Percentiles rank a stretch among this genome's conserved stretches.
These are phyloP conservation scores for Lophochroa leadbeateri DNA, from an alignment of 2,113 vertebrate species.

Conservation along the genomic window DNA sequence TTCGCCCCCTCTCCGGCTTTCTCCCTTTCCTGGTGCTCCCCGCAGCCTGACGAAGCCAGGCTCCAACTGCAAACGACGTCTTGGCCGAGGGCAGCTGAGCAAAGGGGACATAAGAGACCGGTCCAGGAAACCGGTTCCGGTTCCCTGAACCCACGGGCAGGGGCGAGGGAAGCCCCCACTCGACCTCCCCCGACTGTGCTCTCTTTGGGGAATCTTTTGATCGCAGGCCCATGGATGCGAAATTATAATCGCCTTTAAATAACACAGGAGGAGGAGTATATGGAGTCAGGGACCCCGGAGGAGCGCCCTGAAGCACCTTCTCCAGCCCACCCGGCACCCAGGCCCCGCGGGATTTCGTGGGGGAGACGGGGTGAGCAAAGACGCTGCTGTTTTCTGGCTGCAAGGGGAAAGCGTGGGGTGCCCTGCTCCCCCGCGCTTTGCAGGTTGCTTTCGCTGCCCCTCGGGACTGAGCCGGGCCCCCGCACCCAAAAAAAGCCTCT, in stretches of 20 bases:
- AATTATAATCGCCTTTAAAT: neutral
- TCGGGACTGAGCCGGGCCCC: neutral
- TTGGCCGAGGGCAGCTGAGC: neutral
- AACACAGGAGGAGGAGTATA: fast-evolving
- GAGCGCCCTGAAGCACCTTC: neutral
- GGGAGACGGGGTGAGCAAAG: neutral
- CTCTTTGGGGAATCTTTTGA: neutral
- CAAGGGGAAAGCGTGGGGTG: neutral
- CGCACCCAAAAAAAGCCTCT: neutral
- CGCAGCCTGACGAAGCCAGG: neutral
- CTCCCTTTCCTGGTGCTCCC: neutral
- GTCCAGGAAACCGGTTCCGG: neutral
- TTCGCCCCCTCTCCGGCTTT: neutral
- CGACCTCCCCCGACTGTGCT: neutral
- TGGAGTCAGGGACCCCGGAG: neutral
- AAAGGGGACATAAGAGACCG: neutral
- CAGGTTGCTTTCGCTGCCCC: neutral
- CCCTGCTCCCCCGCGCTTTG: neutral
- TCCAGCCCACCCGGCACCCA: neutral
- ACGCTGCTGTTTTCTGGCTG: neutral
- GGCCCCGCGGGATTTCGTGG: neutral
- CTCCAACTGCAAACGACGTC: neutral
- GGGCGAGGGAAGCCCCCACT: too few species aligned
- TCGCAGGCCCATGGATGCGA: neutral
- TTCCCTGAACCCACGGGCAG: neutral